Percentiles rank a stretch among this genome's conserved stretches.
phyloP scores from a whole-genome alignment of 2,888 invertebrate species.

The Zhuqinia jingwanae region DNA sequence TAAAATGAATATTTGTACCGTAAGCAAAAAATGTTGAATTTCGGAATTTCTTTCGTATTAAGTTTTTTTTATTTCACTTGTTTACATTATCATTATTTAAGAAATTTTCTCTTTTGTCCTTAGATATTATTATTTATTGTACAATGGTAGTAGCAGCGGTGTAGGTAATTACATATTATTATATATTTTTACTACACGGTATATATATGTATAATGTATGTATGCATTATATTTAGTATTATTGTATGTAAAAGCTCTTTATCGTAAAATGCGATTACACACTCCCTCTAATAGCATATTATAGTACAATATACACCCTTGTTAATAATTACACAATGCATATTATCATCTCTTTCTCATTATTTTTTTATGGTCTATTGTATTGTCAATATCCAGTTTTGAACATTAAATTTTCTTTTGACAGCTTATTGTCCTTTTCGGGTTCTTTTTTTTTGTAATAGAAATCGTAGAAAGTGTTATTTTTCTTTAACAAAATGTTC shows the following conservation, averaged over 20 bases:
- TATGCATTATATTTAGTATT: constrained; percentile 10
- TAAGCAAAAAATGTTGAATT: no score
- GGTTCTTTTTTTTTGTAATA: not conserved
- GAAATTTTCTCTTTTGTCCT: not conserved
- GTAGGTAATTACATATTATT: not conserved
- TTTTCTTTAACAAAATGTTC: not conserved
- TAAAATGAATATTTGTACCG: no score
- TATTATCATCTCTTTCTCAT: not conserved
- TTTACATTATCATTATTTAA: not conserved
- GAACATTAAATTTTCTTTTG: constrained; percentile 26
- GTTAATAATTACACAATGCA: not conserved
- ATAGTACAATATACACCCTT: not conserved
- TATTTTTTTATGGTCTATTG: constrained; percentile 5
- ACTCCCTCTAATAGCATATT: constrained; percentile 12
- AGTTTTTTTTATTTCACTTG: not conserved
- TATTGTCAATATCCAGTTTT: constrained; percentile 49
- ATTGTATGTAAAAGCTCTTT: constrained; percentile 68
- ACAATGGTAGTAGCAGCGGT: not conserved
- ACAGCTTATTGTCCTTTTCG: constrained; percentile 23
- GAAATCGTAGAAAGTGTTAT: not conserved
- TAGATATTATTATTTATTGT: constrained; percentile 10
- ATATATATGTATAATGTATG: constrained; percentile 15
- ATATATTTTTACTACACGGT: constrained; percentile 1
- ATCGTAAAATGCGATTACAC: constrained; percentile 70
- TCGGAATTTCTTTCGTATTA: not conserved